These are phyloP conservation scores for Vidua chalybeata DNA, from an alignment of 2,113 vertebrate genomes.

Conservation along the genomic window DNA sequence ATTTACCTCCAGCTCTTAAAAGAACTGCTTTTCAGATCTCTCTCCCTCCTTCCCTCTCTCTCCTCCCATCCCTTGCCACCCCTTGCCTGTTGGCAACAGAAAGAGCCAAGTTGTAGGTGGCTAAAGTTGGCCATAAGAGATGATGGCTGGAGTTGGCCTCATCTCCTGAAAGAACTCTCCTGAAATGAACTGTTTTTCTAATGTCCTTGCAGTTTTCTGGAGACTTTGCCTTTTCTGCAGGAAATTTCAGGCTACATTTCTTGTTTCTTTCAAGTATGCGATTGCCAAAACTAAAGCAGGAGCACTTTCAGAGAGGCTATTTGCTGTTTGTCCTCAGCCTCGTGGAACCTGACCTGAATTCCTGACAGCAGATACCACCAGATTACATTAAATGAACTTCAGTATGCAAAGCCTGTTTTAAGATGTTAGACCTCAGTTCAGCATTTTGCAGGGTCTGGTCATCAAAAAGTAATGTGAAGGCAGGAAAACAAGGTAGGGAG, in stretches of 20 bases:
- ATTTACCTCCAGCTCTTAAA: neutral
- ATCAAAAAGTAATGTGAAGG: neutral
- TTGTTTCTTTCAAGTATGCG: neutral
- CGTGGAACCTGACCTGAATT: neutral
- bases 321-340: neutral
- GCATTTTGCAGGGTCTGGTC: neutral
- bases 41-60: neutral
- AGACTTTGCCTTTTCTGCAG: neutral
- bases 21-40: neutral
- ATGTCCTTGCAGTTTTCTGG: neutral
- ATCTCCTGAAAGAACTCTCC: neutral
- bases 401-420: neutral
- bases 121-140: neutral
- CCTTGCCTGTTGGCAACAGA: fast-evolving
- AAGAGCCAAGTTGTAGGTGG: fast-evolving
- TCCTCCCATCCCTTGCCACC: fast-evolving
- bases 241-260: neutral
- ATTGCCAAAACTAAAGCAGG: neutral
- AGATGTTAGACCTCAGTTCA: neutral
- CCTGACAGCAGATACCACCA: neutral
- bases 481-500: neutral
- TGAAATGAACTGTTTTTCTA: neutral
- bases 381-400: neutral
- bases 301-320: neutral
- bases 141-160: neutral